A percentile compares a stretch with the other conserved stretches of the same genome.
phyloP scores from a whole-genome alignment of 2,888 invertebrate genomes.

The Caenorhabditis sp. region DNA sequence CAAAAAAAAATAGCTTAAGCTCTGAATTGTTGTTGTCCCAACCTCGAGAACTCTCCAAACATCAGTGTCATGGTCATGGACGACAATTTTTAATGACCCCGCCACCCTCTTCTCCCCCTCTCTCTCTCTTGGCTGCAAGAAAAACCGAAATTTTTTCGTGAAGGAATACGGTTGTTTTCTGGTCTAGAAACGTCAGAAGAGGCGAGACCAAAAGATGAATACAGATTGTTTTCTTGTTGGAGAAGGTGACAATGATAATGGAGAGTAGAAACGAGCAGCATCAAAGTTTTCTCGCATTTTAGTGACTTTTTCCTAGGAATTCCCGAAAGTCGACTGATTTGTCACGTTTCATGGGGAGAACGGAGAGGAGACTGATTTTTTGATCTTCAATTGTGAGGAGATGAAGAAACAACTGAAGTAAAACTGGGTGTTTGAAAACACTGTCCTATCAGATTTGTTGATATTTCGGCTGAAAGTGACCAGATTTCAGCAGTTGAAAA shows the following conservation, averaged over 20 bases:
- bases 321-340: not conserved
- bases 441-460: too few relatives aligned
- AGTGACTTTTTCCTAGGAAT: not conserved
- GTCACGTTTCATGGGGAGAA: not conserved
- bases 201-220: slow-evolving; percentile 34
- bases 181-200: slow-evolving; percentile 39
- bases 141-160: not conserved
- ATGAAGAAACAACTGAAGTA: not conserved
- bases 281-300: slow-evolving; percentile 1
- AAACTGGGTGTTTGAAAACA: too few relatives aligned
- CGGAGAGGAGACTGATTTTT: not conserved
- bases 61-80: slow-evolving; percentile 39
- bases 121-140: not conserved
- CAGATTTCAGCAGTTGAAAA: too few relatives aligned
- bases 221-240: not conserved
- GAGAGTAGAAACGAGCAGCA: not conserved
- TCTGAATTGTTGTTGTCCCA: not conserved
- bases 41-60: slow-evolving; percentile 6
- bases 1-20: not conserved
- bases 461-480: too few relatives aligned
- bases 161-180: slow-evolving; percentile 37
- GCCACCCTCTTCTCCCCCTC: too few relatives aligned
- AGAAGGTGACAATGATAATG: slow-evolving; percentile 16
- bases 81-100: slow-evolving; percentile 36
- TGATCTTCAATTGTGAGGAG: not conserved